These are phyloP conservation scores for Epinotia ramella DNA, from an alignment of 2,888 invertebrate species.

Conservation along the genomic window DNA sequence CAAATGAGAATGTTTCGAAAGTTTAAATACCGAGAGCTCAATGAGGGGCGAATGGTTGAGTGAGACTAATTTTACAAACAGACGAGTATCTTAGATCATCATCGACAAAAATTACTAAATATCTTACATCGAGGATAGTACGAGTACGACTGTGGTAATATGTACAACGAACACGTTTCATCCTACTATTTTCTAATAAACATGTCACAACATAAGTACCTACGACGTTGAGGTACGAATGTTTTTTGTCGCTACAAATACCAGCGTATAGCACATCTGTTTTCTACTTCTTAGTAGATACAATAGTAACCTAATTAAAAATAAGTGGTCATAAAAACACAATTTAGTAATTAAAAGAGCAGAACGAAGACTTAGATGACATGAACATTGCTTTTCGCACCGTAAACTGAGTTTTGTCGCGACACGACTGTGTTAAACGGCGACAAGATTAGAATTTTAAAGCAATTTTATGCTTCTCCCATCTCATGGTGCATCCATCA, in stretches of 20 bases:
- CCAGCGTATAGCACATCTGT: not conserved
- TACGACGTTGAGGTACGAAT: too few relatives aligned
- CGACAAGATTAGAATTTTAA: conserved; percentile 22
- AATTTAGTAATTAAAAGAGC: not conserved
- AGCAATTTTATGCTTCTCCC: conserved; percentile 21
- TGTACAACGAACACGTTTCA: too few relatives aligned
- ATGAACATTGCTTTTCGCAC: not conserved
- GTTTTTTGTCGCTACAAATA: too few relatives aligned
- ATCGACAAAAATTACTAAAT: not conserved
- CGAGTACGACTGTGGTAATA: too few relatives aligned
- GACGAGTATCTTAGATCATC: not conserved
- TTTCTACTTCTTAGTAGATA: not conserved
- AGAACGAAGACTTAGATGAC: not conserved
- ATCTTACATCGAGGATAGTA: too few relatives aligned
- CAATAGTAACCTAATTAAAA: not conserved
- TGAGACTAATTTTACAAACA: not conserved
- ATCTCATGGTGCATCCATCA: conserved; percentile 6
- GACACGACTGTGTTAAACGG: not conserved
- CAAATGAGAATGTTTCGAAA: conserved; percentile 21
- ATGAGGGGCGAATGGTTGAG: not conserved
- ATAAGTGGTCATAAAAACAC: not conserved
- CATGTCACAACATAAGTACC: too few relatives aligned
- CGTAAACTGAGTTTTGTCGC: not conserved
- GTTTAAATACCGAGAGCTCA: conserved; percentile 15
- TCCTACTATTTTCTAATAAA: too few relatives aligned